Conservation (phyloP, 37 sponge, comb jelly and placozoan species). For the Mnemiopsis leidyi region DNA sequence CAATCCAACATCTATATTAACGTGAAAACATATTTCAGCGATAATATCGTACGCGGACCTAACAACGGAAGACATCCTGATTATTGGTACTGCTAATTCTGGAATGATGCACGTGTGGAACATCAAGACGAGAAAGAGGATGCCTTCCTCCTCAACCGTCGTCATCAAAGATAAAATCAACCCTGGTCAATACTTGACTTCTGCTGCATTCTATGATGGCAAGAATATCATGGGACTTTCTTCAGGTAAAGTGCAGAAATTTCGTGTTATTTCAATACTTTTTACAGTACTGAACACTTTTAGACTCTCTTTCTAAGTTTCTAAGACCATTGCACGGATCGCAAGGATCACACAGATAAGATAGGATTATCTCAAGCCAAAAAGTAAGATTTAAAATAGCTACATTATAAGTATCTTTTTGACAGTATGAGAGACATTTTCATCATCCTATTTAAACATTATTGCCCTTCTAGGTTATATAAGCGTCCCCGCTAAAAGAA, state of each 20-base stretch:
- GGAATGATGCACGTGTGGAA: not conserved
- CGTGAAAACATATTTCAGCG: not conserved
- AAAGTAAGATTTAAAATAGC: too few species aligned
- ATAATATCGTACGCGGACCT: not conserved
- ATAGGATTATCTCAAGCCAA: too few species aligned
- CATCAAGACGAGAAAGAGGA: not conserved
- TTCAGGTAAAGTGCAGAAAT: too few species aligned
- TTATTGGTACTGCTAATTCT: not conserved
- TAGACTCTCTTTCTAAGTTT: too few species aligned
- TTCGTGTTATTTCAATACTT: too few species aligned
- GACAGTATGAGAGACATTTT: too few species aligned
- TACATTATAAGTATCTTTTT: too few species aligned
- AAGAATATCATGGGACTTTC: constrained; percentile 18
- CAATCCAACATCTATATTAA: too few species aligned
- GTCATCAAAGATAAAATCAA: too few species aligned
- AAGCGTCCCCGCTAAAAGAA: not conserved
- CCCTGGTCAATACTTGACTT: constrained; percentile 1
- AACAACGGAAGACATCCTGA: not conserved
- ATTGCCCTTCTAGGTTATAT: constrained; percentile 4
- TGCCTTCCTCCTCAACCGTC: not conserved
- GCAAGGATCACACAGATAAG: too few species aligned
- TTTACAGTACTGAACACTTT: too few species aligned
- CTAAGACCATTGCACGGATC: too few species aligned
- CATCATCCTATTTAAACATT: not conserved
- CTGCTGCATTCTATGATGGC: constrained; percentile 8